phyloP scores from a whole-genome alignment of 2,113 vertebrate genomes.

The Passer domesticus region DNA sequence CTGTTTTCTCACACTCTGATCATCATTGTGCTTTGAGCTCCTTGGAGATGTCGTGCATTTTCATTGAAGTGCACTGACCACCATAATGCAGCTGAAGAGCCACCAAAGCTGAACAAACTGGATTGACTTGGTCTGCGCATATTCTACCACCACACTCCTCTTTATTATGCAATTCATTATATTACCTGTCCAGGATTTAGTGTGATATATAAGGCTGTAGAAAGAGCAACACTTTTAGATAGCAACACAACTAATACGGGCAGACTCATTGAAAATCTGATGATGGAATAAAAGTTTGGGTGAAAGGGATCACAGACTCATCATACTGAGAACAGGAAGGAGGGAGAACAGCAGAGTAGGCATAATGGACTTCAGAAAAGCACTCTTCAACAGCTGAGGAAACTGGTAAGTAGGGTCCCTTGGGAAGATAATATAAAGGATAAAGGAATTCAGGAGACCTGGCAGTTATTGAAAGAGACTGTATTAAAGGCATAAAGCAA shows the following conservation, averaged over 20 bases:
- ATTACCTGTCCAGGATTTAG: neutral
- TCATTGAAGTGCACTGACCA: neutral
- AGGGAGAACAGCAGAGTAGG: slow-evolving; percentile 26
- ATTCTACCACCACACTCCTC: neutral
- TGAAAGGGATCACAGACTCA: neutral
- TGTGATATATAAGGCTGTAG: neutral
- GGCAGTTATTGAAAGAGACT: slow-evolving; percentile 54
- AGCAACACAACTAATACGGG: rapidly evolving
- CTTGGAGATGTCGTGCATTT: neutral
- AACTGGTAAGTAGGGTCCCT: slow-evolving; percentile 26
- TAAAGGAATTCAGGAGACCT: slow-evolving; percentile 35
- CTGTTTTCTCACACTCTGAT: neutral
- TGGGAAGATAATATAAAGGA: slow-evolving; percentile 6
- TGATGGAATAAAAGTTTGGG: neutral
- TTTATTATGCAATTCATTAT: neutral
- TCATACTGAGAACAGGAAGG: neutral
- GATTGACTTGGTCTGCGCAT: neutral
- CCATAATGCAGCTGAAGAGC: neutral
- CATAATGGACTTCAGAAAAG: slow-evolving; percentile 55
- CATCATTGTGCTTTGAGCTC: neutral
- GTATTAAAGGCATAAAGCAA: slow-evolving; percentile 29
- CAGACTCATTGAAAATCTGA: neutral
- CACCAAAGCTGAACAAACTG: neutral
- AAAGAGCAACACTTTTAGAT: neutral
- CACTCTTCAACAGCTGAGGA: slow-evolving; percentile 18